Base-by-base conservation (phyloP, 2,113 vertebrate species). In the Camelus dromedarius region DNA sequence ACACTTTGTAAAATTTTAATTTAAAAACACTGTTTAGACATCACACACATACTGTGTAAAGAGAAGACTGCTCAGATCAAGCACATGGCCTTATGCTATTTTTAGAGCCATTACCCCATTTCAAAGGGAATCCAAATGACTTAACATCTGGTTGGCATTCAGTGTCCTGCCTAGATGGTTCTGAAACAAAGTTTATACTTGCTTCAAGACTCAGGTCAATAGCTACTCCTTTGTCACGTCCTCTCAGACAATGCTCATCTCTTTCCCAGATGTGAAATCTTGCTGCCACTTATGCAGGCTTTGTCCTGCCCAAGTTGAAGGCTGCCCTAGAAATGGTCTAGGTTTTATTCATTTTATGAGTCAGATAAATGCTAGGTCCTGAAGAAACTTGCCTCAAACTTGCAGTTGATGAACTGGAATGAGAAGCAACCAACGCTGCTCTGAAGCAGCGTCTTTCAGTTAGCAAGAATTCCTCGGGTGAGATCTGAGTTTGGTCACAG, bases 111-210 rank as follows among this genome's bases (percentile, higher is more conserved):
- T 87, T 56, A 19, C 6, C 46, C 46, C 24, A 42, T 58, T 95
- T 96, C 46, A 48, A 62, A 84, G 28, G 62, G 52, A 96, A 93
- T 88, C 24, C 88, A 89, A 94, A 91, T 62, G 66, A 80, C 28
- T 48, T 58, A 76, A 72, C 46, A 72, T 83, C 52, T 90, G n/a
- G 35, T n/a, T 90, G 80, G 82, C n/a, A 84, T 70, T 91, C 81
- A 67, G 3, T 85, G 32, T 28, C n/a, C n/a, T 48, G 9, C 60
- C 54, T 38, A 69, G 7, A 48, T 64, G 22, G 22, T 58, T 46
- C 62, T 58, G 50, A 87, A 79, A 46, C 35, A 75, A 80, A 83
- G 13, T 28, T 22, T 48, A 60, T 22, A n/a, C 58, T 52, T 72
- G 19, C n/a, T 93, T 93, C 24, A 83, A 87, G 60, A 70, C 26